A percentile compares a stretch with the other conserved stretches of the same genome.
These are phyloP conservation scores for Oegoconia quadripuncta DNA, from an alignment of 2,888 invertebrate genomes.

Conservation along the genomic window DNA sequence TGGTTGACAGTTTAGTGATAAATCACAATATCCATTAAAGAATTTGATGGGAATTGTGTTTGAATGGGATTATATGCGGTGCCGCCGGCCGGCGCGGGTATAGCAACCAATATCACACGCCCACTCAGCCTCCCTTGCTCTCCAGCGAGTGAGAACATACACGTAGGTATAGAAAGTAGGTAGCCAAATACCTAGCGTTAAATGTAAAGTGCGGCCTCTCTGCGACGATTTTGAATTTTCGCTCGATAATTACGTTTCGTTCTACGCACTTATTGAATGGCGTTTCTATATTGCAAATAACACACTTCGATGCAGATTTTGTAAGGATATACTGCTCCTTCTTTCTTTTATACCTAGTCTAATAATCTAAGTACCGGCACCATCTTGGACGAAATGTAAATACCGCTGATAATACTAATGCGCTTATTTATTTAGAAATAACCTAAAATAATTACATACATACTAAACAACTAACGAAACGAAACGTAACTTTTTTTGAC, in stretches of 20 bases:
- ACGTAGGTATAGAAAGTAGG: slow-evolving; percentile 48
- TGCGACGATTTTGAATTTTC: slow-evolving; percentile 30
- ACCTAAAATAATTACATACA: too few relatives aligned
- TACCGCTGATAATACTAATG: too few relatives aligned
- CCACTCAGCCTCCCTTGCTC: slow-evolving; percentile 72
- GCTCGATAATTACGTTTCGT: slow-evolving; percentile 15
- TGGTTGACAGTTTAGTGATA: slow-evolving; percentile 35
- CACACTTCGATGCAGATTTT: too few relatives aligned
- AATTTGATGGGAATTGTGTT: slow-evolving; percentile 51
- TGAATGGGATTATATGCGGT: slow-evolving; percentile 44
- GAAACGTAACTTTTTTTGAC: too few relatives aligned
- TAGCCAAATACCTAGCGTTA: slow-evolving; percentile 31
- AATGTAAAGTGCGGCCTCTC: slow-evolving; percentile 38
- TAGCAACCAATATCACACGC: slow-evolving; percentile 55
- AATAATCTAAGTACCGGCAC: too few relatives aligned
- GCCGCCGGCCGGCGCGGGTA: slow-evolving; percentile 61
- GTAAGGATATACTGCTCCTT: too few relatives aligned
- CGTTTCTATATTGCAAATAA: too few relatives aligned
- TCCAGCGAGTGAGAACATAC: slow-evolving; percentile 51
- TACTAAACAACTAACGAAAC: too few relatives aligned
- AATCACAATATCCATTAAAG: slow-evolving; percentile 60
- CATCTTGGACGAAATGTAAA: too few relatives aligned
- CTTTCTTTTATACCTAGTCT: too few relatives aligned
- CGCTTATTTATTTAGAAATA: too few relatives aligned
- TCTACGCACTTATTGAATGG: slow-evolving; percentile 6